Evolutionary conservation across 2,888 invertebrate species (phyloP), one percentile per base, ranked within the genome.

Genomic region (Ypsolopha scabrella): DNA sequence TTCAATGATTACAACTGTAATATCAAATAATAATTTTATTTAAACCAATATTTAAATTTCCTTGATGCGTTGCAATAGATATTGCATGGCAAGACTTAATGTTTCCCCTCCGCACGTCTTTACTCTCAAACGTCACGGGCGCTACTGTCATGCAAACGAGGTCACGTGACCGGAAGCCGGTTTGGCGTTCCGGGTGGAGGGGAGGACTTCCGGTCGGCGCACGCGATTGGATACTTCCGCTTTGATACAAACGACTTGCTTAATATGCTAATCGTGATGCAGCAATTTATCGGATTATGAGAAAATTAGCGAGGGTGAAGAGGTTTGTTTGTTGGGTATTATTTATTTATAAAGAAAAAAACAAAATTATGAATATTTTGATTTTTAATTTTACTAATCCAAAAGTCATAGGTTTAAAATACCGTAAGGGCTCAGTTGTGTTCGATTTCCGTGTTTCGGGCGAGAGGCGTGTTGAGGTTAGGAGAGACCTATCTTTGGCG

Each of bases 221-320:
- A 80, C 78, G 80, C 83, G 80, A 86, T 86, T 85, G 83, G 83
- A 75, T 79, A 82, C 83, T 80, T 86, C 86, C 86, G 81, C 71
- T 75, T 60, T 63, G 73, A 71, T 78, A 77, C 77, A 80, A 81
- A 80, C 75, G 78, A 52, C 41, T 11, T 36, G 9, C 43, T n/a
- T 80, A 81, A 76, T 81, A 83, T 83, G 83, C 72, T 83, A 82
- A 85, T 83, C 76, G 66, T 83, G 83, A 82, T 77, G 71, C 73
- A 72, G 83, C 81, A 71, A 76, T 81, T 82, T 81, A 78, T 80
- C 75, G 72, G 78, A 78, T 80, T 80, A 79, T 37, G n/a, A 35
- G 14, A 11, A 9, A 41, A 6, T 34, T 46, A 9, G 24, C 24
- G 24, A 24, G 24, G 6, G 8, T 35, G 24, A 7, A 54, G 52